These are phyloP conservation scores for Murina feae DNA, from an alignment of 2,113 vertebrate species.

Conservation along the genomic window DNA sequence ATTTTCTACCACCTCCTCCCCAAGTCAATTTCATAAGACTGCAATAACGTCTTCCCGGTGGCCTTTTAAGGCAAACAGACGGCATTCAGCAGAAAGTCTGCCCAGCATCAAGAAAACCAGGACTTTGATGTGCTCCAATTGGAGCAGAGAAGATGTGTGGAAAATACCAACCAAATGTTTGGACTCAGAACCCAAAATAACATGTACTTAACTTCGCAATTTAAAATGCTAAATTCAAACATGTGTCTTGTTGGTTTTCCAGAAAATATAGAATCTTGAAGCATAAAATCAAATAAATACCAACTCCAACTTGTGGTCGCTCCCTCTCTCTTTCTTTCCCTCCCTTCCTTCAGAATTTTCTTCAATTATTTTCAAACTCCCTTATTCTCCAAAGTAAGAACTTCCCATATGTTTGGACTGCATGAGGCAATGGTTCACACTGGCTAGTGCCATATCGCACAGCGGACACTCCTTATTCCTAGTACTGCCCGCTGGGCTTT, in stretches of 20 bases:
- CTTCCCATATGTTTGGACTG: not conserved
- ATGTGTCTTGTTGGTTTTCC: constrained; percentile 73
- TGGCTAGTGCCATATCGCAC: not conserved
- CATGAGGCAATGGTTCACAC: not conserved
- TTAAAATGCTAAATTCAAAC: constrained; percentile 72
- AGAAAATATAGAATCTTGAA: constrained; percentile 72
- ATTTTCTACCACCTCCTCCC: not conserved
- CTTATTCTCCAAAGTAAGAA: constrained; percentile 2
- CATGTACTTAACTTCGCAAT: constrained; percentile 71
- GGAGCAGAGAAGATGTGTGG: constrained; percentile 67
- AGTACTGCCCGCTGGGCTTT: not conserved
- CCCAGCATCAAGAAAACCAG: constrained; percentile 57
- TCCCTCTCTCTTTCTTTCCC: not conserved
- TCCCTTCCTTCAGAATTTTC: not conserved
- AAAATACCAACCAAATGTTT: constrained; percentile 76
- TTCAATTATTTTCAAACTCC: constrained; percentile 29
- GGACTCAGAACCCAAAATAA: constrained; percentile 69
- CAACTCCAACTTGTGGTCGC: constrained; percentile 30
- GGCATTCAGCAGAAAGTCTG: constrained; percentile 44
- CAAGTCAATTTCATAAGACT: constrained; percentile 20
- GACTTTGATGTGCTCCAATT: constrained; percentile 64
- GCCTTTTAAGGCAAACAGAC: constrained; percentile 66
- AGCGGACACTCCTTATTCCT: not conserved
- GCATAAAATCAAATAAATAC: constrained; percentile 73
- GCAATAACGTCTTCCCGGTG: constrained; percentile 28